Evolutionary conservation across 2,113 vertebrate genomes (phyloP).

Genomic region (Ophthalmolycus amberensis): DNA sequence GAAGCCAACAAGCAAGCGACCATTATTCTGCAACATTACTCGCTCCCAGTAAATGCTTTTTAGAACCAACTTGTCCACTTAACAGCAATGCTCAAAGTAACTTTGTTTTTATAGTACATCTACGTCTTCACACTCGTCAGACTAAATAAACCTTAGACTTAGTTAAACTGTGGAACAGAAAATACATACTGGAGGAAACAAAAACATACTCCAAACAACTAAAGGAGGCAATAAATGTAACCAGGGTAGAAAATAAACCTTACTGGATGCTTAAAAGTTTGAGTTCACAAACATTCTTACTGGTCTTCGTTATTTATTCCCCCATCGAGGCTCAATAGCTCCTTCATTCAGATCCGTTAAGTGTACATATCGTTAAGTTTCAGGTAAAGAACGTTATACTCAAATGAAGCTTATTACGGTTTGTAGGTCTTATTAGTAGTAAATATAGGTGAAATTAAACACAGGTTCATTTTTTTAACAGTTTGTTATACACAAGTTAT

Average conservation of each 20-base stretch:
- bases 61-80: slow-evolving; percentile 88
- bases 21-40: slow-evolving; percentile 87
- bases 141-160: slow-evolving; percentile 93
- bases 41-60: slow-evolving; percentile 90
- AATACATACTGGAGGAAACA: slow-evolving; percentile 81
- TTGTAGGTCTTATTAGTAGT: slow-evolving; percentile 72
- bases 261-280: slow-evolving; percentile 40
- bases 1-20: slow-evolving; percentile 92
- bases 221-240: slow-evolving; percentile 53
- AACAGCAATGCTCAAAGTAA: slow-evolving; percentile 88
- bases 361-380: slow-evolving; percentile 35
- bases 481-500: slow-evolving; percentile 82
- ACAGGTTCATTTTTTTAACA: slow-evolving; percentile 76
- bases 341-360: slow-evolving; percentile 60
- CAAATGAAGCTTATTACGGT: slow-evolving; percentile 78
- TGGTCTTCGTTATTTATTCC: slow-evolving; percentile 44
- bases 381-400: slow-evolving; percentile 68
- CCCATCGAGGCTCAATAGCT: slow-evolving; percentile 17
- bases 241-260: slow-evolving; percentile 67
- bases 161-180: slow-evolving; percentile 89
- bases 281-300: slow-evolving; percentile 67
- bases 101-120: slow-evolving; percentile 87
- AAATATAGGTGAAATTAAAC: slow-evolving; percentile 70
- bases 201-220: slow-evolving; percentile 30
- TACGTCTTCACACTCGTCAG: slow-evolving; percentile 88